phyloP scores from a whole-genome alignment of 1,140 invertebrate species.

The Temnothorax curvispinosus region DNA sequence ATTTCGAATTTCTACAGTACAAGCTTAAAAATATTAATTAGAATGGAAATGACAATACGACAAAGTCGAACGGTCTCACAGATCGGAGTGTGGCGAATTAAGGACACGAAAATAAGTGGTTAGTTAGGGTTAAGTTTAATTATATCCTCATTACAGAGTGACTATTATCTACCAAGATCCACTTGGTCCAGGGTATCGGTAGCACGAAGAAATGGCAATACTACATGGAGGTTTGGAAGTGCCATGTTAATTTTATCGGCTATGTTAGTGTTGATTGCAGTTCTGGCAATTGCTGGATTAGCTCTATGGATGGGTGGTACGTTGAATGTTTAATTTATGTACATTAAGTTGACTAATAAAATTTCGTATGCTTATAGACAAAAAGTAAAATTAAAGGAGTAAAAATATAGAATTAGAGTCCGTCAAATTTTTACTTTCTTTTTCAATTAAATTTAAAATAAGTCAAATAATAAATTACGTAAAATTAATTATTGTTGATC shows the following conservation, averaged over 20 bases:
- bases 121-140: background rate
- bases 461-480: conserved; percentile 3
- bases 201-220: conserved; percentile 76
- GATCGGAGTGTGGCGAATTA: too few relatives aligned
- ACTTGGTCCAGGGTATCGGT: conserved; percentile 81
- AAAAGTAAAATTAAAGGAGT: background rate
- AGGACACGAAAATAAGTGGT: too few relatives aligned
- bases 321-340: conserved; percentile 69
- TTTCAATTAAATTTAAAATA: background rate
- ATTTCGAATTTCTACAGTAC: too few relatives aligned
- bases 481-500: conserved; percentile 11
- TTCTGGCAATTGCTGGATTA: conserved; percentile 90
- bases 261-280: conserved; percentile 89
- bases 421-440: background rate
- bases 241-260: conserved; percentile 89
- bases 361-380: background rate
- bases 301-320: conserved; percentile 92
- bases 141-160: conserved; percentile 78
- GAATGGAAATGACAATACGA: too few relatives aligned
- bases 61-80: too few relatives aligned
- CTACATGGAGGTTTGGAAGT: conserved; percentile 87
- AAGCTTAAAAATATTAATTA: too few relatives aligned
- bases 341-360: background rate
- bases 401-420: background rate
- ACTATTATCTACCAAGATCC: conserved; percentile 82